Evolutionary conservation across 2,113 vertebrate genomes (phyloP).

Genomic region (Centropus bengalensis): DNA sequence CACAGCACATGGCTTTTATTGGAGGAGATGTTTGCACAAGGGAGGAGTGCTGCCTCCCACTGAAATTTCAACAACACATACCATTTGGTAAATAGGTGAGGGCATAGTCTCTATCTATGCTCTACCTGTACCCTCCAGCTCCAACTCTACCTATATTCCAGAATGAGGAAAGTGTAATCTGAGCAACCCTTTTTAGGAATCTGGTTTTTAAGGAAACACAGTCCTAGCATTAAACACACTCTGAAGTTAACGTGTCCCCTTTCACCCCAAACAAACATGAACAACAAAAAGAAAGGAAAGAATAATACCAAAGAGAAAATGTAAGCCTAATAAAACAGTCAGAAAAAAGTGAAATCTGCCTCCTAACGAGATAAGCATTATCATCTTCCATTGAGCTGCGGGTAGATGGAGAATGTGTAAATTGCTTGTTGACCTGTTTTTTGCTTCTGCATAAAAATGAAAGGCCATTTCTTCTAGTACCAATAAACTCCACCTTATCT

Average conservation of each 20-base stretch:
- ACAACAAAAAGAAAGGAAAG: not conserved
- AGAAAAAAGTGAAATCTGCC: not conserved
- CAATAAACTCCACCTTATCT: not conserved
- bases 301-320: not conserved
- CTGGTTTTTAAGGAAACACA: not conserved
- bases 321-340: not conserved
- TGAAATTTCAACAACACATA: not conserved
- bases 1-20: not conserved
- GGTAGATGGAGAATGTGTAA: not conserved
- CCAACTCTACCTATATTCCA: not conserved
- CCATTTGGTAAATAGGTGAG: not conserved
- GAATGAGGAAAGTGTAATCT: not conserved
- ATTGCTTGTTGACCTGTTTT: slow-evolving; percentile 21
- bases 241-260: not conserved
- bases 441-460: slow-evolving; percentile 33
- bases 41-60: not conserved
- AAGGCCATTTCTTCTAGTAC: slow-evolving; percentile 11
- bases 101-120: not conserved
- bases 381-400: not conserved
- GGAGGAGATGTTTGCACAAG: not conserved
- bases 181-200: not conserved
- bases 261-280: not conserved
- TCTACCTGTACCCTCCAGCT: not conserved
- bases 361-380: not conserved
- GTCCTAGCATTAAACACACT: not conserved